phyloP scores from a whole-genome alignment of 2,888 invertebrate species.

The Caenorhabditis japonica region DNA sequence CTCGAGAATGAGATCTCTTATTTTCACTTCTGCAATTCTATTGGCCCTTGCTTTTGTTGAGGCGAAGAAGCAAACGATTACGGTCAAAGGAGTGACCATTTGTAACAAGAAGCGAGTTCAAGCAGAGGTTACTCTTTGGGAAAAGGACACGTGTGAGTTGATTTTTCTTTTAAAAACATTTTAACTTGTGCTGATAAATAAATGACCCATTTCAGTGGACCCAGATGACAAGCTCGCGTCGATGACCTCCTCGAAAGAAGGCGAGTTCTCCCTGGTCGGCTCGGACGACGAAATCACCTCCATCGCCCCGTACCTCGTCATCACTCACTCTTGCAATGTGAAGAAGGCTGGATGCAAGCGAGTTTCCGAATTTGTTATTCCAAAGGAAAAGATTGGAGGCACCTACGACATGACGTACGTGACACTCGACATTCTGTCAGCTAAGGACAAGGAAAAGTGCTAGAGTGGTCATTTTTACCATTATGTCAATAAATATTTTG shows the following conservation, averaged over 20 bases:
- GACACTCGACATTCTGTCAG: conserved; percentile 50
- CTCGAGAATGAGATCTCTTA: conserved; percentile 37
- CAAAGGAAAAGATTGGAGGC: conserved; percentile 44
- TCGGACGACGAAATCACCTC: conserved; percentile 50
- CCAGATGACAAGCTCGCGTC: conserved; percentile 48
- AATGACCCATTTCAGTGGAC: conserved; percentile 42
- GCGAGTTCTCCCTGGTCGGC: conserved; percentile 43
- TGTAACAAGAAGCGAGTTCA: conserved; percentile 54
- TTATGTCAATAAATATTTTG: conserved; percentile 13
- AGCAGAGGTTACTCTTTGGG: conserved; percentile 45
- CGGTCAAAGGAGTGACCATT: conserved; percentile 51
- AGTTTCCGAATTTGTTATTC: conserved; percentile 43
- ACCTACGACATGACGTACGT: conserved; percentile 55
- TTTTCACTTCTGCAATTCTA: conserved; percentile 25
- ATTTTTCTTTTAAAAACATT: neutral
- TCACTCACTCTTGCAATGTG: conserved; percentile 54
- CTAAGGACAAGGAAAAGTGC: conserved; percentile 54
- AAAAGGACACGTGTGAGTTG: conserved; percentile 52
- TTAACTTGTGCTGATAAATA: neutral
- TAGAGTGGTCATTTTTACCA: conserved; percentile 10
- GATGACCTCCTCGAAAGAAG: conserved; percentile 43
- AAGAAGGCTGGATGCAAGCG: conserved; percentile 53
- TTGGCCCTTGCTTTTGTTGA: conserved; percentile 38
- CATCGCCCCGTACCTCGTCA: conserved; percentile 46
- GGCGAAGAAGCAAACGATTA: conserved; percentile 48